These are phyloP conservation scores for Enteromius argenteus DNA, from an alignment of 2,797 vertebrate genomes.

Conservation along the genomic window DNA sequence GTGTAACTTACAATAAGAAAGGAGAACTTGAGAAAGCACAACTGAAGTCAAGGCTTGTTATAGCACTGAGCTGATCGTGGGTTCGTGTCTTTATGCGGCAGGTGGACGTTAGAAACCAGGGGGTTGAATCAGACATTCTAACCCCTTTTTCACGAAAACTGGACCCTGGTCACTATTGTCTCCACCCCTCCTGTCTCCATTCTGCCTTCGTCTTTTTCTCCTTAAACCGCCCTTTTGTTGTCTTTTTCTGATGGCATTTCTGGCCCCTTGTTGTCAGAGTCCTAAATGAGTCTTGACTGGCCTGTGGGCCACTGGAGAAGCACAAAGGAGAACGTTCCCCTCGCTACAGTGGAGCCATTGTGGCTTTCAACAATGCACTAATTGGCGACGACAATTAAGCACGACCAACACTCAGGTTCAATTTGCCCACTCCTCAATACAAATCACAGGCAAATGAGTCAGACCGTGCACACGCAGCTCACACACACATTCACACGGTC, in stretches of 20 bases:
- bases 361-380: slow-evolving; percentile 90
- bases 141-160: slow-evolving; percentile 77
- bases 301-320: slow-evolving; percentile 92
- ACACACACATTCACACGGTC: slow-evolving; percentile 48
- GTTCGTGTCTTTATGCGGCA: slow-evolving; percentile 68
- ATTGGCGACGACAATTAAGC: slow-evolving; percentile 96
- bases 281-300: slow-evolving; percentile 97
- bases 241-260: slow-evolving; percentile 89
- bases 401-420: slow-evolving; percentile 82
- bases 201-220: slow-evolving; percentile 68
- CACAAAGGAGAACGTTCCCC: slow-evolving; percentile 88
- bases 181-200: slow-evolving; percentile 51
- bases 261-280: slow-evolving; percentile 84
- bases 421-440: slow-evolving; percentile 78
- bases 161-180: slow-evolving; percentile 72
- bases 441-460: slow-evolving; percentile 69
- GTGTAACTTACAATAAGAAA: background rate
- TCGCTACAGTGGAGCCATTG: slow-evolving; percentile 94
- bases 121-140: slow-evolving; percentile 73
- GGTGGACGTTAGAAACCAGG: slow-evolving; percentile 64
- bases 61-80: background rate
- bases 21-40: background rate
- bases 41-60: background rate
- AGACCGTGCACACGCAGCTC: slow-evolving; percentile 37
- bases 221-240: slow-evolving; percentile 80